A percentile compares a stretch with the other conserved stretches of the same genome.
phyloP scores from a whole-genome alignment of 2,797 vertebrate genomes.

The Lagodon rhomboides region DNA sequence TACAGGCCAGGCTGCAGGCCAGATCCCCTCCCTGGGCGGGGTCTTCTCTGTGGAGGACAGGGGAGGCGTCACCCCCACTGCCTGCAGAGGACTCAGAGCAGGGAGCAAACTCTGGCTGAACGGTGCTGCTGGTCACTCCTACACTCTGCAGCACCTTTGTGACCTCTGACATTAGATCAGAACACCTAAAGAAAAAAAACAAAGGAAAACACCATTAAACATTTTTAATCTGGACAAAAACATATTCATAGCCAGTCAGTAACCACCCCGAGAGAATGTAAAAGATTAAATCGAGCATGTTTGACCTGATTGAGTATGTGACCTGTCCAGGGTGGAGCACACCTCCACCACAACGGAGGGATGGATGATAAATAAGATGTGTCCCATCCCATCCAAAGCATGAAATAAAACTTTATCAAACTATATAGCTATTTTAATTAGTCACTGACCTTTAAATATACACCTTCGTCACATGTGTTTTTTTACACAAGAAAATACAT shows the following conservation, averaged over 20 bases:
- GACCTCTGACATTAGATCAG: conserved; percentile 72
- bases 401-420: not conserved
- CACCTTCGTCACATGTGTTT: too few species aligned
- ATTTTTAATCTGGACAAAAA: not conserved
- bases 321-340: not conserved
- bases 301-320: not conserved
- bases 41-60: conserved; percentile 27
- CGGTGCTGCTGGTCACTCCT: conserved; percentile 81
- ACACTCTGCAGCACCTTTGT: conserved; percentile 75
- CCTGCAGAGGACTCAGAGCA: not conserved
- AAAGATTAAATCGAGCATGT: too few species aligned
- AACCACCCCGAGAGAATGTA: not conserved
- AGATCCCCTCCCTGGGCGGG: conserved; percentile 4
- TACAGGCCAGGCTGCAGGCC: conserved; percentile 79
- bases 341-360: not conserved
- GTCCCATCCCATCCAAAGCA: not conserved
- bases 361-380: not conserved
- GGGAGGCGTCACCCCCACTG: conserved; percentile 1
- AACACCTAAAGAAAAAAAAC: conserved; percentile 58
- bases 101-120: conserved; percentile 83
- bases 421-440: too few species aligned
- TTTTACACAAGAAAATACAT: too few species aligned
- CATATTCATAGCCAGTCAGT: not conserved
- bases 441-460: too few species aligned
- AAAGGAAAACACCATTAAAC: not conserved